Evolutionary conservation across 2,113 vertebrate species (phyloP), one percentile per base, ranked within the genome.

Genomic region (Pseudopodoces humilis): DNA sequence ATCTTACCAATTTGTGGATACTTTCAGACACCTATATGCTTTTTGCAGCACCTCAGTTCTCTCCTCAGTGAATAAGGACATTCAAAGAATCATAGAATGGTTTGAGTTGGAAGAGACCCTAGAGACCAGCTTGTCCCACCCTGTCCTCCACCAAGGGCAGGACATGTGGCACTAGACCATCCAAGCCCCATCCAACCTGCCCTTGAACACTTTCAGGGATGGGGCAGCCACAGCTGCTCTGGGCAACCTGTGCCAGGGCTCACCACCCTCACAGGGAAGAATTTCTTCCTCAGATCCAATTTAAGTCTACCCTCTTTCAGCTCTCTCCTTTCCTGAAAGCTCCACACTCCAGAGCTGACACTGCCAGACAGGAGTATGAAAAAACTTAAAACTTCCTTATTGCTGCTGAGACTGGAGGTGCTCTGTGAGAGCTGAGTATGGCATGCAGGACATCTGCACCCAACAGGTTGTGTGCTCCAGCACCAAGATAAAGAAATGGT

Each of bases 181-280:
- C 27, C 59, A 44, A 72, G 22, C 8, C 31, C 37, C 0, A 0
- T 28, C 37, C 44, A 59, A 1, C 37, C 77, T 67, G 68, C 1
- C 23, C 46, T 46, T 39, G 68, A 0, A 28, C 44, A 52, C 13
- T 33, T 27, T 4, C 33, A 81, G 33, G 27, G 44, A 39, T 59
- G 52, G 15, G 12, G 8, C 44, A 81, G 12, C 37, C 69, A 52
- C 46, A 67, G 33, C 44, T 28, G 8, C 44, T 46, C 28, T 67
- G 44, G 12, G 27, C 8, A 59, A 0, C 33, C 77, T 46, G 19
- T 67, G 68, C 52, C 68, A 88, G 37, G 1, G 18, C 35, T 50
- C 21, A 0, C 14, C 50, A 35, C 13, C 21, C 43, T 81, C 52
- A 24, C 27, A 59, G 17, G 52, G 27, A 21, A 20, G 10, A 28